Percentiles rank a stretch among this genome's conserved stretches.
phyloP scores from a whole-genome alignment of 2,888 invertebrate species.

The Lasioglossum malachurum region DNA sequence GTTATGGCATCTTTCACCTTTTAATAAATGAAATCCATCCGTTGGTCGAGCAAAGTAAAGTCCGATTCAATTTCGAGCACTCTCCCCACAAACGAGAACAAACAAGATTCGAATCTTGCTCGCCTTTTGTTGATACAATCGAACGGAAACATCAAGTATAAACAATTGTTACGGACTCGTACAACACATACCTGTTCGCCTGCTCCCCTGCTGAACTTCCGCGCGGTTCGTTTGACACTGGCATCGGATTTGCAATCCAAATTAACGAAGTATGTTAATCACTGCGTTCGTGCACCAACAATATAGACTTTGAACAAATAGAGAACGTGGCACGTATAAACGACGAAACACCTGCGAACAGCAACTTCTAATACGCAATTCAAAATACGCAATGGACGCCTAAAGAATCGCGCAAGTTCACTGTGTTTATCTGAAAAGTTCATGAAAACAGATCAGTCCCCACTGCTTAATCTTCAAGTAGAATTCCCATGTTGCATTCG shows the following conservation, averaged over 20 bases:
- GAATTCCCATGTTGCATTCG: too few relatives aligned
- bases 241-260: constrained; percentile 70
- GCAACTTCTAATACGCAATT: background rate
- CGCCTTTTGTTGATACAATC: constrained; percentile 43
- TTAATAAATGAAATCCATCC: background rate
- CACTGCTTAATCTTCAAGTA: too few relatives aligned
- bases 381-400: background rate
- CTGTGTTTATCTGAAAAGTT: background rate
- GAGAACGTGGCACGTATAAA: background rate
- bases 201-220: constrained; percentile 43
- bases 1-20: too few relatives aligned
- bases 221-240: constrained; percentile 33
- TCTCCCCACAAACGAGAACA: background rate
- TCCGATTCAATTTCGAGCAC: background rate
- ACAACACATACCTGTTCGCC: constrained; percentile 25
- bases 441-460: background rate
- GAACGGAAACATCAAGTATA: constrained; percentile 46
- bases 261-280: constrained; percentile 70
- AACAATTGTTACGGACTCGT: constrained; percentile 43
- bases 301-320: constrained; percentile 25
- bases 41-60: background rate
- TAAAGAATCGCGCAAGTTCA: background rate
- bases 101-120: constrained; percentile 42
- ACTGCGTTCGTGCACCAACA: background rate
- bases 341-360: background rate